These are phyloP conservation scores for Drosophila malerkotliana DNA, from an alignment of 1,140 invertebrate species.

Conservation along the genomic window DNA sequence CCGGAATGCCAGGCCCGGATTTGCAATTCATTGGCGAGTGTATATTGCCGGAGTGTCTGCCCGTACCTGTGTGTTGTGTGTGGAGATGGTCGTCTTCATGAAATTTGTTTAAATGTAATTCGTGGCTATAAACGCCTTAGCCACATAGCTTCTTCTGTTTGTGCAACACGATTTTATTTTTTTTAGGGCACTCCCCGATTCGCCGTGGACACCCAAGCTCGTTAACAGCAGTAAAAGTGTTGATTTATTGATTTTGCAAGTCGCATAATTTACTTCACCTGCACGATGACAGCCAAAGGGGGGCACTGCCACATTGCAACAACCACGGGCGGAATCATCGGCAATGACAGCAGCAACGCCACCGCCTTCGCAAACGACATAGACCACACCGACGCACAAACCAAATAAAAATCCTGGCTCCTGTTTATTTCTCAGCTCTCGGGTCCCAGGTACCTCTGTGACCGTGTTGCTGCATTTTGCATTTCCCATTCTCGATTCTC, in stretches of 20 bases:
- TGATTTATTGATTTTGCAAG: slow-evolving; percentile 82
- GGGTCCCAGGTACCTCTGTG: slow-evolving; percentile 21
- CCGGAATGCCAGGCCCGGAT: slow-evolving; percentile 24
- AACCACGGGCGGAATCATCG: slow-evolving; percentile 14
- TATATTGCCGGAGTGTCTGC: slow-evolving; percentile 3
- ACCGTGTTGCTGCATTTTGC: slow-evolving; percentile 38
- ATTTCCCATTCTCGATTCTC: slow-evolving; percentile 25
- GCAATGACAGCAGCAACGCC: slow-evolving; percentile 35
- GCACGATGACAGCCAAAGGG: slow-evolving; percentile 52
- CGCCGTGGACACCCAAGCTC: slow-evolving; percentile 44
- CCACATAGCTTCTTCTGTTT: too few relatives aligned
- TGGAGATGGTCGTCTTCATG: not conserved
- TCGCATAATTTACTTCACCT: slow-evolving; percentile 80
- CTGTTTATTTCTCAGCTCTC: slow-evolving; percentile 67
- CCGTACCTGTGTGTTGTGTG: slow-evolving; percentile 5
- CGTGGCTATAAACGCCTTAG: slow-evolving; percentile 32
- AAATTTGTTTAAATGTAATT: slow-evolving; percentile 48
- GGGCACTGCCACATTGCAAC: slow-evolving; percentile 17
- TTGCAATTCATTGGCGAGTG: slow-evolving; percentile 72
- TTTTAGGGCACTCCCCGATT: slow-evolving; percentile 1
- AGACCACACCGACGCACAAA: slow-evolving; percentile 42
- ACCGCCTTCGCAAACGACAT: not conserved
- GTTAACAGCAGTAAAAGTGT: slow-evolving; percentile 79
- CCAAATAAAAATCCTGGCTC: slow-evolving; percentile 73
- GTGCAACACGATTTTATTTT: slow-evolving; percentile 20